Percentiles rank a stretch among this genome's conserved stretches.
phyloP scores from a whole-genome alignment of 2,888 invertebrate species.

The Exephanes ischioxanthus region DNA sequence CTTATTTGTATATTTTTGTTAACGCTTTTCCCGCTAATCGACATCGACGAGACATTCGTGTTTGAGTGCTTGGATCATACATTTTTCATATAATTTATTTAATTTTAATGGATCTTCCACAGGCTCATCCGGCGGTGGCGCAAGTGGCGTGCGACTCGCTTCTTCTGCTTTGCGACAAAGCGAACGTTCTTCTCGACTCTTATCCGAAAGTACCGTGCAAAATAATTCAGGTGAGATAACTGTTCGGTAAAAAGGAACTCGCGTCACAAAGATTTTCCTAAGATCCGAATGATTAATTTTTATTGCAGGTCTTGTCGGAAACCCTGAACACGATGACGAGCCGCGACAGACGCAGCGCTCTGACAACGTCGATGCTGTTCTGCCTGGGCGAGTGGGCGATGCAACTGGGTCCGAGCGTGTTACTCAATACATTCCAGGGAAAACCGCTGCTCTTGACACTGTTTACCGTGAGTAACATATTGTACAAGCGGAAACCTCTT shows the following conservation, averaged over 20 bases:
- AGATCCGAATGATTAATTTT: background rate
- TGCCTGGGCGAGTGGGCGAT: slow-evolving; percentile 98
- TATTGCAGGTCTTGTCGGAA: slow-evolving; percentile 84
- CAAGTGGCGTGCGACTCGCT: slow-evolving; percentile 94
- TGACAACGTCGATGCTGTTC: slow-evolving; percentile 93
- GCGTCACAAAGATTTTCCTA: background rate
- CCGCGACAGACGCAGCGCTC: slow-evolving; percentile 85
- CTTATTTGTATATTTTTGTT: slow-evolving; percentile 20
- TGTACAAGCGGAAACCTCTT: background rate
- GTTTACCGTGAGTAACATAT: slow-evolving; percentile 87
- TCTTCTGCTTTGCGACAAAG: slow-evolving; percentile 92
- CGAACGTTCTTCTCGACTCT: slow-evolving; percentile 89
- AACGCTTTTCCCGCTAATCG: slow-evolving; percentile 54
- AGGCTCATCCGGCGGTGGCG: slow-evolving; percentile 88
- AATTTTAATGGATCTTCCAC: slow-evolving; percentile 59
- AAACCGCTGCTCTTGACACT: slow-evolving; percentile 89
- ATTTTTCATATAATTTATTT: background rate
- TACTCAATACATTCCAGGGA: slow-evolving; percentile 87
- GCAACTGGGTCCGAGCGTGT: slow-evolving; percentile 90
- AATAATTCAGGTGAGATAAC: slow-evolving; percentile 86
- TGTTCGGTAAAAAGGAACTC: background rate
- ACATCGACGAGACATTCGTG: slow-evolving; percentile 3
- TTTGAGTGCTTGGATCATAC: background rate
- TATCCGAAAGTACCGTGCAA: slow-evolving; percentile 91
- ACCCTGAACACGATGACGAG: slow-evolving; percentile 86